phyloP scores from a whole-genome alignment of 2,113 vertebrate species.

The Scolopax mira region DNA sequence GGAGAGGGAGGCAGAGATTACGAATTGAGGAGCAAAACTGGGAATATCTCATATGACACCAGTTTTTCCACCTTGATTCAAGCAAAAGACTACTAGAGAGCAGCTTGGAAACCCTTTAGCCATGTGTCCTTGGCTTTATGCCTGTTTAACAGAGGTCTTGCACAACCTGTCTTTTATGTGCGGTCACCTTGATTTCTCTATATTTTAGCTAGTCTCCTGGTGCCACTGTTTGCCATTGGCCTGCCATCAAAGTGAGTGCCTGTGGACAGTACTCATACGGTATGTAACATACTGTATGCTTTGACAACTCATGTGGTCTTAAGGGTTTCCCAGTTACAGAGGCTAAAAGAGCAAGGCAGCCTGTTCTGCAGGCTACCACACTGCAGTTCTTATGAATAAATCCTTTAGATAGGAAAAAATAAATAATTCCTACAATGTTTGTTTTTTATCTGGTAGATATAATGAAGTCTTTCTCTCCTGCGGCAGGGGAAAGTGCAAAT shows the following conservation, averaged over 20 bases:
- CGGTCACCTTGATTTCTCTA: slow-evolving; percentile 34
- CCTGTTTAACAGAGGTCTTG: background rate
- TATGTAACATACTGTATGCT: background rate
- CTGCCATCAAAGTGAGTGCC: slow-evolving; percentile 22
- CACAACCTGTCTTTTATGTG: slow-evolving; percentile 42
- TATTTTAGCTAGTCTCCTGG: slow-evolving; percentile 39
- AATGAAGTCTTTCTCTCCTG: slow-evolving; percentile 53
- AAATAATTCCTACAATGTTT: slow-evolving; percentile 45
- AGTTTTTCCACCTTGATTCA: background rate
- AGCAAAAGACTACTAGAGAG: background rate
- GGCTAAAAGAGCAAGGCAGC: slow-evolving; percentile 43
- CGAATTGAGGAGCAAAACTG: background rate
- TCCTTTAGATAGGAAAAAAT: slow-evolving; percentile 45
- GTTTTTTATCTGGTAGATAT: slow-evolving; percentile 39
- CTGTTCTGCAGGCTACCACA: slow-evolving; percentile 17
- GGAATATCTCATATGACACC: background rate
- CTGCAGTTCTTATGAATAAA: slow-evolving; percentile 48
- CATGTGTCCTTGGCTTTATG: slow-evolving; percentile 5
- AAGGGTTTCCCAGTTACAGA: slow-evolving; percentile 55
- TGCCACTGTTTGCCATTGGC: slow-evolving; percentile 51
- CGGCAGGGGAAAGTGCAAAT: background rate
- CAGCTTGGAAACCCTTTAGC: background rate
- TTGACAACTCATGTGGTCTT: slow-evolving; percentile 63
- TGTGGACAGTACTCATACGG: background rate
- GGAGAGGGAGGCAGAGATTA: background rate